Evolutionary conservation across 2,797 vertebrate genomes (phyloP), one percentile per base, ranked within the genome.

Genomic region (Erethizon dorsatum): DNA sequence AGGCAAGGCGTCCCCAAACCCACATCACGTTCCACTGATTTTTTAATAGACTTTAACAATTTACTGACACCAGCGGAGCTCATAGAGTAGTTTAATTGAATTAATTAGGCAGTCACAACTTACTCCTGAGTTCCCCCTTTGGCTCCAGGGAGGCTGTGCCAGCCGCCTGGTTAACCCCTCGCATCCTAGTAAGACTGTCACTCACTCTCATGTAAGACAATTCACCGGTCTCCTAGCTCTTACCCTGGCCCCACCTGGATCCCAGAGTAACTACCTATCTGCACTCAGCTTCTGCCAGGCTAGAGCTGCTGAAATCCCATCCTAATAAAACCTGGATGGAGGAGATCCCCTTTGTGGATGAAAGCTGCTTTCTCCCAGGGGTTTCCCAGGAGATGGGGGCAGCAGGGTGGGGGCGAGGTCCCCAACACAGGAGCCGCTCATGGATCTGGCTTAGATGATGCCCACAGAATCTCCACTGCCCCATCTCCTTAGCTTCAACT

Each of bases 41-140:
- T 95, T 98, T 98, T 98, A 98, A 98, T 98, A 98, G 97, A 98
- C 97, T 98, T 98, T 95, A 98, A 98, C 97, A 97, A 98, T 98
- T 98, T 97, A 97, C 96, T 97, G 98, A 98, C 97, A 97, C 94
- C 97, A 95, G 94, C 56, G n/a, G 98, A 97, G 97, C 97, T 97
- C 93, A 97, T 92, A 97, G 96, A 98, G 97, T 95, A 97, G 96
- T 97, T 97, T 98, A 98, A 98, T 98, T 98, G 98, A 98, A 98
- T 98, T 98, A 98, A 98, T 98, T 98, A 98, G 97, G 98, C 98
- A 97, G 95, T 97, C 97, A 94, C 9, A 85, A 97, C 97, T 97
- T 94, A 97, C 97, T 98, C 97, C 83, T 84, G 97, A 97, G 98
- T 94, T 97, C 89, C 96, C 94, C 97, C 96, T 97, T 97, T 97